Conservation (phyloP, 2,113 vertebrate species). For the Campylomormyrus numenius region DNA sequence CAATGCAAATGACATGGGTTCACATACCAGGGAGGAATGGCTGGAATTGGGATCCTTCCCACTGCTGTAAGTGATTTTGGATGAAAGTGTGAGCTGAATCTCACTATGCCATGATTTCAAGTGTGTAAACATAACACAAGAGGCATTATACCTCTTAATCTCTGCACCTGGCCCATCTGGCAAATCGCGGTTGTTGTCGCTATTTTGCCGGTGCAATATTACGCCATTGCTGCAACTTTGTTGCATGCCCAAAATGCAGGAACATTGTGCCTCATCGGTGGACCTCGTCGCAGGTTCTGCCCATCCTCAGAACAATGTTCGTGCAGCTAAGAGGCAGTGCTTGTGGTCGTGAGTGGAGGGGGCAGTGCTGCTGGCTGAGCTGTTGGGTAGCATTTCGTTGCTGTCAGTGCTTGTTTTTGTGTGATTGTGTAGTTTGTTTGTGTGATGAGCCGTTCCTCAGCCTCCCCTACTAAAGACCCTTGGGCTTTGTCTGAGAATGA, state of each 20-base stretch:
- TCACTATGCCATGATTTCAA: no score
- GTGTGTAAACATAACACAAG: not conserved
- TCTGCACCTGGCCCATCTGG: not conserved
- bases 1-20: not conserved
- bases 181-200: not conserved
- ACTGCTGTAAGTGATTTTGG: no score
- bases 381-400: not conserved
- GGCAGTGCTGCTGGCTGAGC: not conserved
- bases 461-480: not conserved
- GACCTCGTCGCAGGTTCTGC: not conserved
- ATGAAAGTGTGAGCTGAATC: no score
- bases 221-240: not conserved
- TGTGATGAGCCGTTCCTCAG: not conserved
- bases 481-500: not conserved
- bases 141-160: not conserved
- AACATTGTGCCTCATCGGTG: not conserved
- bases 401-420: not conserved
- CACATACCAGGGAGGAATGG: not conserved
- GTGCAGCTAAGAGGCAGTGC: not conserved
- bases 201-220: not conserved
- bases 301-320: not conserved
- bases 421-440: slow-evolving; percentile 10
- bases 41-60: no score
- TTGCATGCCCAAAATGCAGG: not conserved
- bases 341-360: not conserved